Evolutionary conservation across 2,797 vertebrate genomes (phyloP).

Genomic region (Momotus momota): DNA sequence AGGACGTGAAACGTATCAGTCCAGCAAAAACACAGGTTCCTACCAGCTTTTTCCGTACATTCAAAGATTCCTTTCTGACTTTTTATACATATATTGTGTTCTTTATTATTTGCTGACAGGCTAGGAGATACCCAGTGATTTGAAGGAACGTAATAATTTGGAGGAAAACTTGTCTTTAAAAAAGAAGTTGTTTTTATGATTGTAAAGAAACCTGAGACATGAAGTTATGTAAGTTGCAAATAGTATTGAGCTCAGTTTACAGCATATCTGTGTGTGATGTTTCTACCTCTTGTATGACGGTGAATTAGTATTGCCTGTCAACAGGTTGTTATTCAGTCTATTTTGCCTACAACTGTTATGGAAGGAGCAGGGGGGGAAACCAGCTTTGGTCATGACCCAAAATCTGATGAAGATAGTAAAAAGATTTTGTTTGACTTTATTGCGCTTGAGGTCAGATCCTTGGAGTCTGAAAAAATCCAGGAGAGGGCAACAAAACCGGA

Average conservation of each 20-base stretch:
- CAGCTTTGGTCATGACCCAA: constrained; percentile 31
- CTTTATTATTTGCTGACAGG: constrained; percentile 34
- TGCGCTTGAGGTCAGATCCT: not conserved
- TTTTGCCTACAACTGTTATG: not conserved
- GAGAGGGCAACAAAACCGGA: not conserved
- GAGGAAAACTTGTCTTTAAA: not conserved
- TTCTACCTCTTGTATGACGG: constrained; percentile 7
- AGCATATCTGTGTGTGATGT: not conserved
- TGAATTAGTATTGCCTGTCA: constrained; percentile 48
- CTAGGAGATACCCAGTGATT: not conserved
- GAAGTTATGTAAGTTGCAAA: not conserved
- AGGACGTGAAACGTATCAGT: fast-evolving
- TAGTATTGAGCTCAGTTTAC: constrained; percentile 13
- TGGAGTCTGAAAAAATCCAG: not conserved
- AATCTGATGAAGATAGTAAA: not conserved
- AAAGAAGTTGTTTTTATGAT: not conserved
- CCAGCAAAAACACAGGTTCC: not conserved
- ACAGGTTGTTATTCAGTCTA: constrained; percentile 28
- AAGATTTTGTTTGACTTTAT: not conserved
- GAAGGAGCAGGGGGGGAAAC: not conserved
- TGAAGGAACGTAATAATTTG: not conserved
- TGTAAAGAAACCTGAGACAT: constrained; percentile 15
- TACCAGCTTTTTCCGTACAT: not conserved
- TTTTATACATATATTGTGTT: not conserved
- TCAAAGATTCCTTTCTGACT: not conserved